Percentiles rank a stretch among this genome's conserved stretches.
phyloP scores from a whole-genome alignment of 2,888 invertebrate genomes.

The Limnephilus lunatus region DNA sequence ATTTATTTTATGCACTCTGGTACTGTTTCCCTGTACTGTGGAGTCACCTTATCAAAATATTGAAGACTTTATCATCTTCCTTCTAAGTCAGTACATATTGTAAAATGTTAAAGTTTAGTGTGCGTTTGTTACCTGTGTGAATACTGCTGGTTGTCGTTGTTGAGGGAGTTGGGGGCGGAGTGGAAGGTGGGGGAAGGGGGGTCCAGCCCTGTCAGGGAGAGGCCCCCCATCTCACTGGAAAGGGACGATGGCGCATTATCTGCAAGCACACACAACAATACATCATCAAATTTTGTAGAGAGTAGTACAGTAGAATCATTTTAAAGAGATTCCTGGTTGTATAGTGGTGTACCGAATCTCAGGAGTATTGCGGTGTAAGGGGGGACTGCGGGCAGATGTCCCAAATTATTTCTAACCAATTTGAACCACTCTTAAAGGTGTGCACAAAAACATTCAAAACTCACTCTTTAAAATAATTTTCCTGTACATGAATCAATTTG shows the following conservation, averaged over 20 bases:
- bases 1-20: too few relatives aligned
- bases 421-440: too few relatives aligned
- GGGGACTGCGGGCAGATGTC: too few relatives aligned
- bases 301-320: not conserved
- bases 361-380: too few relatives aligned
- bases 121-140: conserved; percentile 62
- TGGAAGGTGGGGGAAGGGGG: conserved; percentile 65
- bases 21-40: too few relatives aligned
- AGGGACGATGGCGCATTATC: conserved; percentile 59
- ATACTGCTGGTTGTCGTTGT: conserved; percentile 57
- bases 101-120: not conserved
- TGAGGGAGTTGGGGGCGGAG: conserved; percentile 64
- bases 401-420: too few relatives aligned
- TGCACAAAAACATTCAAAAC: too few relatives aligned
- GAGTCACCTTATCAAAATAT: too few relatives aligned
- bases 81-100: not conserved
- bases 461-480: too few relatives aligned
- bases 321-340: too few relatives aligned
- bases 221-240: conserved; percentile 56
- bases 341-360: too few relatives aligned
- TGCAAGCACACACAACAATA: conserved; percentile 32
- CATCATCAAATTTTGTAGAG: not conserved
- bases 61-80: too few relatives aligned
- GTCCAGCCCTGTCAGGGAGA: conserved; percentile 54
- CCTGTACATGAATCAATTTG: not conserved